These are phyloP conservation scores for Tetragnatha versicolor DNA, from an alignment of 1,140 invertebrate genomes.

Conservation along the genomic window DNA sequence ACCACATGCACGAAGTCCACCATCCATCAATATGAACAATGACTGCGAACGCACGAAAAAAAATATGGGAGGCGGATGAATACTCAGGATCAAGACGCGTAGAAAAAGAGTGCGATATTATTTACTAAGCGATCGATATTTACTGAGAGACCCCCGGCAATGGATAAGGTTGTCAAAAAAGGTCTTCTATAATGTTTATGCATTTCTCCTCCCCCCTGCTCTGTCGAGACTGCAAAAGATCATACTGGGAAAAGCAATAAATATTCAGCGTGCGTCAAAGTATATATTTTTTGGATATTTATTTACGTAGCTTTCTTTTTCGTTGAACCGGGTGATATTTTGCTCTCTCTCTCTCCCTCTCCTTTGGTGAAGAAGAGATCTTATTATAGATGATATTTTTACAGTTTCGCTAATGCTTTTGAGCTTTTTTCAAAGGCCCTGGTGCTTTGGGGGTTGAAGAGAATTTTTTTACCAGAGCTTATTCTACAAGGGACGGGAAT, in stretches of 20 bases:
- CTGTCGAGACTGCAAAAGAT: conserved; percentile 42
- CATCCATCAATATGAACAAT: conserved; percentile 14
- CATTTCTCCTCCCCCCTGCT: conserved; percentile 16
- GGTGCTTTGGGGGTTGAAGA: background rate
- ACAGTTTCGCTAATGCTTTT: conserved; percentile 36
- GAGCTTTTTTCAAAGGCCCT: conserved; percentile 10
- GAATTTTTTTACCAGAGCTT: no score
- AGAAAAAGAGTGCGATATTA: conserved; percentile 51
- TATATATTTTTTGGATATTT: conserved; percentile 52
- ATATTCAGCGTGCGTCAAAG: conserved; percentile 46
- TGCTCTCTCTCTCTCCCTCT: conserved; percentile 8
- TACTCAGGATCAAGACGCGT: conserved; percentile 45
- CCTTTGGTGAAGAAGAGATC: conserved; percentile 18
- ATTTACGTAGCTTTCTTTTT: conserved; percentile 28
- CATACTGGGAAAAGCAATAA: conserved; percentile 47
- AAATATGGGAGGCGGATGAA: conserved; percentile 34
- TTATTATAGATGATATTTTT: conserved; percentile 52
- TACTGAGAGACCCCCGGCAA: conserved; percentile 38
- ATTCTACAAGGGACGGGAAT: no score
- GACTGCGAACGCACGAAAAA: background rate
- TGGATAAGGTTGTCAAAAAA: conserved; percentile 52
- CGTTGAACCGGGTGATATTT: conserved; percentile 24
- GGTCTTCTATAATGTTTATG: conserved; percentile 52
- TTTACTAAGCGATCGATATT: conserved; percentile 43
- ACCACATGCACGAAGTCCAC: background rate